Base-by-base conservation (phyloP, 2,113 vertebrate genomes). In the Calypte anna region DNA sequence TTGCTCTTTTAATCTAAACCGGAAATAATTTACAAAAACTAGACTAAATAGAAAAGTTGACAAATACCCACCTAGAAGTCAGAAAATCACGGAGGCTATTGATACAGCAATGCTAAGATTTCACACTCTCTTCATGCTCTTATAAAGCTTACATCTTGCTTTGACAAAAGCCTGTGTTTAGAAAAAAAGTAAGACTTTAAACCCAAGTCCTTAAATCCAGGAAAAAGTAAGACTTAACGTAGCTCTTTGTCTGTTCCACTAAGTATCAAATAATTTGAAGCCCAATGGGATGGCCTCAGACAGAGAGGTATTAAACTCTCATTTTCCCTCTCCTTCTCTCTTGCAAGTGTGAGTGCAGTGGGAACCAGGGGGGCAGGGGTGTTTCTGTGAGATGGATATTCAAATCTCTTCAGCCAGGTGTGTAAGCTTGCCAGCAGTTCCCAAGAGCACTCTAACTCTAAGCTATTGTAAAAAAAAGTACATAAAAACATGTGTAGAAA, bases 391-490 rank as follows among this genome's bases (percentile, higher is more conserved):
- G 20, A 63, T 33, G 31, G 51, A 38, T 77, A 43, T 88, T 88
- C 61, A 81, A 8, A 59, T 4, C 72, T 70, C 64, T 81, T 67
- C 80, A 88, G 48, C 5, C 91, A 94, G 72, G 66, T 36, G 14
- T 59, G n/a, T 62, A 85, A 88, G 33, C 15, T 66, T 44, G 33
- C 59, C 90, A 91, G 82, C 33, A 74, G 68, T 15, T 90, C 57
- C 80, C 73, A 59, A 68, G 91, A 83, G 64, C 14, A 48, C 43
- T 48, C 68, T 94, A 79, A 61, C 38, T 36, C 61, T 93, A 53
- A 72, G 58, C 68, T 67, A 61, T 80, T 84, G 57, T 70, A 70
- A 94, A 91, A 88, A 48, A 70, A 74, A 91, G 31, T 81, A 67
- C 33, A 51, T 59, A 83, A 93, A 94, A 93, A 70, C 68, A 77